A percentile compares a stretch with the other conserved stretches of the same genome.
Conservation (phyloP, 2,113 vertebrate species). For the Pyrgilauda ruficollis region DNA sequence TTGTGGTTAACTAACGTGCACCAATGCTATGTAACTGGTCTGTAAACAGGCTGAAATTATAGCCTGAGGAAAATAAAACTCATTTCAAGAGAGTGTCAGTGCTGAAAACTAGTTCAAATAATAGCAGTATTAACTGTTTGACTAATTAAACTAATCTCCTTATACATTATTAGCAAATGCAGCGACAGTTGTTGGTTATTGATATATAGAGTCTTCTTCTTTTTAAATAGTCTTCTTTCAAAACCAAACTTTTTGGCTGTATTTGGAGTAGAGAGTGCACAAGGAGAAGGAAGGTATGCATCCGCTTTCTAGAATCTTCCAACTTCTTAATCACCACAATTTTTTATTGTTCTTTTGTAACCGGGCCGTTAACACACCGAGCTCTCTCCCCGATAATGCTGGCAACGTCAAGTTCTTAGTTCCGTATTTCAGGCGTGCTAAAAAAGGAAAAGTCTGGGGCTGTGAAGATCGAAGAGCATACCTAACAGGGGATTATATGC, state of each 20-base stretch:
- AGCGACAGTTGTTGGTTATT: slow-evolving; percentile 5
- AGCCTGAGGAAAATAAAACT: not conserved
- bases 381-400: not conserved
- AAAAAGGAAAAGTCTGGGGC: not conserved
- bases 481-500: not conserved
- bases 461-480: not conserved
- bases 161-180: slow-evolving; percentile 15
- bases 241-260: not conserved
- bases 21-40: not conserved
- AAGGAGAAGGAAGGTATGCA: not conserved
- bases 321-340: not conserved
- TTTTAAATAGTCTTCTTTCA: not conserved
- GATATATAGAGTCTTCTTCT: not conserved
- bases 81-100: not conserved
- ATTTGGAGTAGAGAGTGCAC: not conserved
- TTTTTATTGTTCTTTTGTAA: not conserved
- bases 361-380: rapidly evolving
- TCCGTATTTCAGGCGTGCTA: not conserved
- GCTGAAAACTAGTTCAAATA: slow-evolving; percentile 37
- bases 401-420: not conserved
- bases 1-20: not conserved
- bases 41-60: not conserved
- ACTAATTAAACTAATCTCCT: slow-evolving; percentile 41
- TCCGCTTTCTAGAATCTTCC: not conserved
- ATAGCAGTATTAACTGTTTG: slow-evolving; percentile 18